phyloP scores from a whole-genome alignment of 2,888 invertebrate genomes.

The Homarus gammarus region DNA sequence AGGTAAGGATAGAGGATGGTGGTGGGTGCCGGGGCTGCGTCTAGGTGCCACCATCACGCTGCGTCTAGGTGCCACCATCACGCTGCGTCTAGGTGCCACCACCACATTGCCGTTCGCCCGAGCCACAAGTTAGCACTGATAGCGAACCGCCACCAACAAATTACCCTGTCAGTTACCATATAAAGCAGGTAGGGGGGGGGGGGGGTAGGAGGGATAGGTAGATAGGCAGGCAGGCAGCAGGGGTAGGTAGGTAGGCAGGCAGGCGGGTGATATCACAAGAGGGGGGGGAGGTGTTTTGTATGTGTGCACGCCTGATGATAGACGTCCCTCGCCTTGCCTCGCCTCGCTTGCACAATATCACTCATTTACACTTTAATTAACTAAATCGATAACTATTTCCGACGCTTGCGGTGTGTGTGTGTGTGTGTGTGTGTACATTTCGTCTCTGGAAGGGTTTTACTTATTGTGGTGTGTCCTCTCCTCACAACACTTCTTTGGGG shows the following conservation, averaged over 20 bases:
- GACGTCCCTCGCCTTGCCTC: neutral
- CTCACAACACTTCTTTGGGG: neutral
- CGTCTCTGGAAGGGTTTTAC: no score
- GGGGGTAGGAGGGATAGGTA: no score
- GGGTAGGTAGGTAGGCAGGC: no score
- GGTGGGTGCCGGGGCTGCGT: no score
- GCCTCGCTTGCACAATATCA: neutral
- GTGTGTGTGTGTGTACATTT: no score
- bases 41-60: neutral
- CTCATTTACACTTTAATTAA: conserved; percentile 14
- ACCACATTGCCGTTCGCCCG: neutral
- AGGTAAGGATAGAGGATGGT: no score
- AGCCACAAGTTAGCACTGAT: neutral
- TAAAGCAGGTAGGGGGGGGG: neutral
- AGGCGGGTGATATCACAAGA: no score
- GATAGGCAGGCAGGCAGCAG: no score
- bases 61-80: no score
- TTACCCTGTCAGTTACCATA: neutral
- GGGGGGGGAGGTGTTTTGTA: no score
- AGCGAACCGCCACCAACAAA: conserved; percentile 12
- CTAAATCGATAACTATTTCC: neutral
- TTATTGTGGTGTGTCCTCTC: no score
- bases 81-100: neutral
- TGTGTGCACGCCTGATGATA: no score
- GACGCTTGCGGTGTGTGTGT: neutral